Conservation (phyloP, 2,797 vertebrate genomes). For the Dryobates pubescens region DNA sequence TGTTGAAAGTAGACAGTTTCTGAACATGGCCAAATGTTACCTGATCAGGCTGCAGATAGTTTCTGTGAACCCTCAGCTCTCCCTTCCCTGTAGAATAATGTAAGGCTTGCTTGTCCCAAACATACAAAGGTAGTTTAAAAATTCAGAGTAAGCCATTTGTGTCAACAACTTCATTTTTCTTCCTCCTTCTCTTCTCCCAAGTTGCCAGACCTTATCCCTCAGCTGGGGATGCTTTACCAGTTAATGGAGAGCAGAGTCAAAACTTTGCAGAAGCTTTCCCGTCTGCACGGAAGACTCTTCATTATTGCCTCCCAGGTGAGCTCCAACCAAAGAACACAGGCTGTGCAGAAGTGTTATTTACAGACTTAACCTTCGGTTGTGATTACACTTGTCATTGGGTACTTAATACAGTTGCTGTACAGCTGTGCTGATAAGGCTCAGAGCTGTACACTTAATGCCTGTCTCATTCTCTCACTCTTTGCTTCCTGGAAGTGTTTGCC, state of each 20-base stretch:
- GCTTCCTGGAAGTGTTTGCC: not conserved
- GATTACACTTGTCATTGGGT: not conserved
- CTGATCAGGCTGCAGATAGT: not conserved
- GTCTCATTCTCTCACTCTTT: not conserved
- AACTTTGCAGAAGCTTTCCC: constrained; percentile 91
- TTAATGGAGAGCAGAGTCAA: constrained; percentile 96
- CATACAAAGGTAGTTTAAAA: not conserved
- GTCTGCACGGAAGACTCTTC: constrained; percentile 93
- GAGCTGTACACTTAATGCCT: not conserved
- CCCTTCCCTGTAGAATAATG: not conserved
- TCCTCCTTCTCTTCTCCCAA: constrained; percentile 51
- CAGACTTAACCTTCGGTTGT: not conserved
- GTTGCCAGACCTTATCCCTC: constrained; percentile 92
- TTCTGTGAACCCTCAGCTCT: not conserved
- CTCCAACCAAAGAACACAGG: not conserved
- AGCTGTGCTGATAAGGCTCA: fast-evolving
- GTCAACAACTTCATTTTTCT: not conserved
- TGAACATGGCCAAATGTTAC: not conserved
- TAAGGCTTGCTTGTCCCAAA: not conserved
- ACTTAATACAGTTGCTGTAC: not conserved
- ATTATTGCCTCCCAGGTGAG: constrained; percentile 92
- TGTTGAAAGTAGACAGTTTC: not conserved
- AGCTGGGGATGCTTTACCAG: constrained; percentile 92
- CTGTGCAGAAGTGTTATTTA: not conserved
- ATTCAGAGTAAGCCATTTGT: not conserved